Evolutionary conservation across 64 coral and sea anemone genomes (phyloP).

Genomic region (Anthopleura sola): DNA sequence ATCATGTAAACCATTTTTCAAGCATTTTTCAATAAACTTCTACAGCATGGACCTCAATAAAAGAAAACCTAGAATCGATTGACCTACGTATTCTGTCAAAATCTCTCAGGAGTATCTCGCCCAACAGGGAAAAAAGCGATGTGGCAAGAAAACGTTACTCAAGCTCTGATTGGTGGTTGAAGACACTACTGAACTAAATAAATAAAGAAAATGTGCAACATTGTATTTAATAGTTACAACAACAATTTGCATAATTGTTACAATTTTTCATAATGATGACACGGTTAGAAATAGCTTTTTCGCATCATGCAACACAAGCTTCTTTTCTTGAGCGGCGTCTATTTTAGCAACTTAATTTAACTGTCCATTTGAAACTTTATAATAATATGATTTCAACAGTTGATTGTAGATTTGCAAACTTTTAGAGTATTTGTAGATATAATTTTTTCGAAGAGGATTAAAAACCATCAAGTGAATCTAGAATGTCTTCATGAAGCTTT

Average conservation of each 20-base stretch:
- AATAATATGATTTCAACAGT: background rate
- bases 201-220: background rate
- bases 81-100: no score
- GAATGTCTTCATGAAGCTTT: conserved; percentile 14
- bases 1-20: no score
- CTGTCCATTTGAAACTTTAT: background rate
- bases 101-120: no score
- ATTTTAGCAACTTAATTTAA: background rate
- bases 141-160: background rate
- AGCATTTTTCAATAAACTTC: no score
- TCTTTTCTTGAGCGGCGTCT: background rate
- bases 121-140: no score
- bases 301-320: background rate
- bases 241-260: background rate
- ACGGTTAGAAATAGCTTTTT: background rate
- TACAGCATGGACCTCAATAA: background rate
- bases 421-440: background rate
- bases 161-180: background rate
- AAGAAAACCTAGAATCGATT: background rate
- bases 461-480: conserved; percentile 32
- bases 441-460: background rate
- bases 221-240: no score
- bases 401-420: background rate
- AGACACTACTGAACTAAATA: background rate
- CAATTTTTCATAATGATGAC: background rate